Percentiles rank a stretch among this genome's conserved stretches.
These are phyloP conservation scores for Poliocrania exsul DNA, from an alignment of 2,797 vertebrate genomes.

Conservation along the genomic window DNA sequence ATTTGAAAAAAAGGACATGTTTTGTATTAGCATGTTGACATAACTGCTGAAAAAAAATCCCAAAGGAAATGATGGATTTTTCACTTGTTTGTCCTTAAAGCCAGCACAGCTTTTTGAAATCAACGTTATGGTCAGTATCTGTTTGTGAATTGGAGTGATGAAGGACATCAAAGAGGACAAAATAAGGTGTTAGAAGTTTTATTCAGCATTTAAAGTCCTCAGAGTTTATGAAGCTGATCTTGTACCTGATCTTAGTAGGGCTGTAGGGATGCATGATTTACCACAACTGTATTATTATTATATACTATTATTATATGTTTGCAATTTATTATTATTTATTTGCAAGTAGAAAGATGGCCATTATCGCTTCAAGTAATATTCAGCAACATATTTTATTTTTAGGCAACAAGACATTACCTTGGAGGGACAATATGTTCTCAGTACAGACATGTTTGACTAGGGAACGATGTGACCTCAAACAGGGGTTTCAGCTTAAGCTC, in stretches of 20 bases:
- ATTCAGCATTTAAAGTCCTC: background rate
- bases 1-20: background rate
- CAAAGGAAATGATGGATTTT: background rate
- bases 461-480: background rate
- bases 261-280: background rate
- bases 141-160: background rate
- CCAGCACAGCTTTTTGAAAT: background rate
- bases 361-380: background rate
- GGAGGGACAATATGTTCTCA: background rate
- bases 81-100: background rate
- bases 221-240: background rate
- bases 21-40: fast-evolving
- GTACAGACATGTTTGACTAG: background rate
- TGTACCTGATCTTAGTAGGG: background rate
- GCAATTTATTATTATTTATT: background rate
- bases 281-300: background rate
- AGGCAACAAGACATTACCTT: background rate
- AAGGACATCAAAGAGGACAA: background rate
- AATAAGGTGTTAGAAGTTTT: background rate
- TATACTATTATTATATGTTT: background rate
- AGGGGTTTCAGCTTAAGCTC: background rate
- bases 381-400: background rate
- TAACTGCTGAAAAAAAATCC: background rate
- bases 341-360: background rate
- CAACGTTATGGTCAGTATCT: background rate